Evolutionary conservation across 2,888 invertebrate species (phyloP).

Genomic region (Conomelus anceps): DNA sequence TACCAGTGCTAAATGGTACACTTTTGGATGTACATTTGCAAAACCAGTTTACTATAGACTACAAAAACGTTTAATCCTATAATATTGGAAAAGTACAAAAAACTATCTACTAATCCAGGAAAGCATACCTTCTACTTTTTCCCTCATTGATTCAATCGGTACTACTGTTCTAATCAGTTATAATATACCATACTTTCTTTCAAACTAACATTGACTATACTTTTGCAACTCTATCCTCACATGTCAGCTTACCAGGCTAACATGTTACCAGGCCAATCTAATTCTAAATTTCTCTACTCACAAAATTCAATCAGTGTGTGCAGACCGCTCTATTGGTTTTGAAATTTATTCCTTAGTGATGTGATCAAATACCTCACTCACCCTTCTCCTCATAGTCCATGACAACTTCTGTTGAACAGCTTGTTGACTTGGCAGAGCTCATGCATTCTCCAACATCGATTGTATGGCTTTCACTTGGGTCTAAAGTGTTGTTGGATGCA

Average conservation of each 20-base stretch:
- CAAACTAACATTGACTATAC: background rate
- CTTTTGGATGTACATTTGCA: background rate
- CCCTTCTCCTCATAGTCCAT: background rate
- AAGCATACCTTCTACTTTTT: background rate
- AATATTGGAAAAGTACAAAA: background rate
- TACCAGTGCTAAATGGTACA: too few relatives aligned
- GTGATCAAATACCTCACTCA: background rate
- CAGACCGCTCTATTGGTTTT: background rate
- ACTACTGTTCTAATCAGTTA: background rate
- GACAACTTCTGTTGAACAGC: background rate
- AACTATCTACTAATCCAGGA: background rate
- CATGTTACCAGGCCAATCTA: background rate
- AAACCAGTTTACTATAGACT: background rate
- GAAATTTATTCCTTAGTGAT: background rate
- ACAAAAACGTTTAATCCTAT: background rate
- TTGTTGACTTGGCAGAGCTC: background rate
- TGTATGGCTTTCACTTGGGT: background rate
- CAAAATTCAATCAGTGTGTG: background rate
- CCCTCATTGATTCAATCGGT: background rate
- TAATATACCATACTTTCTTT: background rate
- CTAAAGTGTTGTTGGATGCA: background rate
- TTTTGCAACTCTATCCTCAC: background rate
- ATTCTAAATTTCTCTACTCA: background rate
- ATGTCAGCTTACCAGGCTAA: conserved; percentile 8
- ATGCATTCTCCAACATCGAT: background rate